Base-by-base conservation (phyloP, 2,888 invertebrate species). In the Furcula furcula region DNA sequence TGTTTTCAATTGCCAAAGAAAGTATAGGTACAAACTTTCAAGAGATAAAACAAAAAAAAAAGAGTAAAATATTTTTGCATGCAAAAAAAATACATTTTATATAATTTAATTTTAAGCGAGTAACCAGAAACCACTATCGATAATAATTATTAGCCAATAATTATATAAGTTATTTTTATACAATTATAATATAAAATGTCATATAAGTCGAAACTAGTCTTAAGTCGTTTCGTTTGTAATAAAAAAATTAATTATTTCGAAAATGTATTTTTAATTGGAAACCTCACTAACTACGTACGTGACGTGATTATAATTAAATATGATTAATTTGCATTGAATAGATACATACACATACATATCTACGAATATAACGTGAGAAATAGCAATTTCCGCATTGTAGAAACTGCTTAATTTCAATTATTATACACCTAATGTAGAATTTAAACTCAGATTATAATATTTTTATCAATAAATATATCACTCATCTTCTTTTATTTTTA, bases 1-100 rank as follows among this genome's bases (percentile, higher is more conserved):
- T 68, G 70, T 63, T 65, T 68, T 61, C 66, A 68, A 71, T 76
- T 76, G 76, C 84, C 84, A 84, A 86, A 86, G 86, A 86, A 71
- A 66, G 65, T 76, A 62, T 76, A 69, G 69, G 77, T 79, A 81
- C 77, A 81, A 76, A 78, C 59, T 59, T 65, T 64, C 54, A 50
- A 51, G 53, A 32, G 54, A 57, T 39, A 53, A 50, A 47, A 54
- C 35, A 55, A 55, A 53, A 46, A 46, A 51, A 35, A 33, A 55
- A 56, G 47, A 60, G 49, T 56, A 36, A 53, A 59, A 61, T 45
- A 52, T 65, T 67, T 66, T 72, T 78, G 79, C 82, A 81, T 82
- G 77, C 67, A 71, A 67, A 67, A 67, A 67, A 55, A 58, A 40
- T 60, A 61, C 11, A 28, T 18, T 58, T 47, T 58, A 55, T 58